phyloP scores from a whole-genome alignment of 2,888 invertebrate genomes.

The Pristionchus exspectatus region DNA sequence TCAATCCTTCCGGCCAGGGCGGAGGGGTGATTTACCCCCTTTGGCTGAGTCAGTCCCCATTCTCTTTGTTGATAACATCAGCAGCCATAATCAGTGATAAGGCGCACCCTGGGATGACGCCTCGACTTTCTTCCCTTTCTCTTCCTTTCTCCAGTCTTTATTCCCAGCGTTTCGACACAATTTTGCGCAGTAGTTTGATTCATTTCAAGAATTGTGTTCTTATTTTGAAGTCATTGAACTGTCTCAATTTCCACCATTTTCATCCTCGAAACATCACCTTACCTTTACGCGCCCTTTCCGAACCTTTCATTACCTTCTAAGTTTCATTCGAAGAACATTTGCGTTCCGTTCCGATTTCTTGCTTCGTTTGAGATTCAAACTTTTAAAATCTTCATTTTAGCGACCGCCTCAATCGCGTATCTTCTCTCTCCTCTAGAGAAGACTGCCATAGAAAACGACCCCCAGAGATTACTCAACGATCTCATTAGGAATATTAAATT shows the following conservation, averaged over 20 bases:
- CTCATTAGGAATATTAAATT: background rate
- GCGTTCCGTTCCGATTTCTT: background rate
- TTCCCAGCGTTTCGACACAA: background rate
- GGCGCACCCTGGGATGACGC: conserved; percentile 16
- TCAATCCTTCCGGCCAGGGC: background rate
- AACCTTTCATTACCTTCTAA: background rate
- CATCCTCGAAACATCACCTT: background rate
- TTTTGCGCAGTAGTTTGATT: background rate
- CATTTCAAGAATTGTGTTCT: background rate
- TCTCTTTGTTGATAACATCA: conserved; percentile 15
- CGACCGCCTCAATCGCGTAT: background rate
- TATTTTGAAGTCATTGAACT: background rate
- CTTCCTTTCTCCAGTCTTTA: background rate
- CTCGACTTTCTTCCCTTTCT: background rate
- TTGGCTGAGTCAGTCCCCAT: conserved; percentile 17
- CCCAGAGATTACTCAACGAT: background rate
- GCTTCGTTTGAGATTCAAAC: background rate
- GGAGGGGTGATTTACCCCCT: background rate
- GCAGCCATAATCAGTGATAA: conserved; percentile 40
- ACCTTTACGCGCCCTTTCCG: background rate
- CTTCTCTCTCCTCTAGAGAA: conserved; percentile 49
- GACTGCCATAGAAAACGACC: background rate
- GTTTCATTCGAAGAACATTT: background rate
- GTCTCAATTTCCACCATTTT: background rate
- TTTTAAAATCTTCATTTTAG: background rate